Conservation (phyloP, 2,113 vertebrate genomes). For the Stigmatopora argus region DNA sequence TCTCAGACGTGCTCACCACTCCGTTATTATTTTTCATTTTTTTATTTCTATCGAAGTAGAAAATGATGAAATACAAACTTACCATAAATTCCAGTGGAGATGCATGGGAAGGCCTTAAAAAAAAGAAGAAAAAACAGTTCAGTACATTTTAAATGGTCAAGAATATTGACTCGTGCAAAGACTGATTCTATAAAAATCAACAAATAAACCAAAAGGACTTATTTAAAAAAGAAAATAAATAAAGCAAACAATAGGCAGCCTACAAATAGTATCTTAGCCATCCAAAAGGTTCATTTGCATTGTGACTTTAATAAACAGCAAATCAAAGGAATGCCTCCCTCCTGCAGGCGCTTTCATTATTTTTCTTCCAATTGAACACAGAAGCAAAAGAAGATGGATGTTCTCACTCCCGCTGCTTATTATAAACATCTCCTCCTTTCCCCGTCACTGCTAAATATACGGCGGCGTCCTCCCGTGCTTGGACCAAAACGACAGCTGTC, state of each 20-base stretch:
- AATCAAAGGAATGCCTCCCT: not conserved
- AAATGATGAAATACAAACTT: conserved; percentile 46
- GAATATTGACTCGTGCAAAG: not conserved
- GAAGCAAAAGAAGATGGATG: not conserved
- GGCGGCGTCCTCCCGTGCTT: not conserved
- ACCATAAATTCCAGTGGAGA: conserved; percentile 88
- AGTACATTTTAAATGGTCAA: conserved; percentile 2
- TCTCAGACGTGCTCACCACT: too few relatives aligned
- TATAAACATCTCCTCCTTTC: not conserved
- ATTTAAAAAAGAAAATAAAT: not conserved
- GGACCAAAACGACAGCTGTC: not conserved
- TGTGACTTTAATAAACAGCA: not conserved
- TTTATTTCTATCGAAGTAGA: not conserved
- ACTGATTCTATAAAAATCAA: not conserved
- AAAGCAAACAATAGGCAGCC: not conserved
- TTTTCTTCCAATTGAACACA: not conserved
- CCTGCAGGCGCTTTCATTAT: conserved; percentile 1
- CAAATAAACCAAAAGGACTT: not conserved
- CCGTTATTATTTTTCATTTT: too few relatives aligned
- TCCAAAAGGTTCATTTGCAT: not conserved
- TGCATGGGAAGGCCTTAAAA: conserved; percentile 83
- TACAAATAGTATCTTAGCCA: not conserved
- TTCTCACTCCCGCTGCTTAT: not conserved
- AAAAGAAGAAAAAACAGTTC: conserved; percentile 27
- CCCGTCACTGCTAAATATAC: conserved; percentile 1